Evolutionary conservation across 2,797 vertebrate species (phyloP).

Genomic region (Chaetophractus vellerosus): DNA sequence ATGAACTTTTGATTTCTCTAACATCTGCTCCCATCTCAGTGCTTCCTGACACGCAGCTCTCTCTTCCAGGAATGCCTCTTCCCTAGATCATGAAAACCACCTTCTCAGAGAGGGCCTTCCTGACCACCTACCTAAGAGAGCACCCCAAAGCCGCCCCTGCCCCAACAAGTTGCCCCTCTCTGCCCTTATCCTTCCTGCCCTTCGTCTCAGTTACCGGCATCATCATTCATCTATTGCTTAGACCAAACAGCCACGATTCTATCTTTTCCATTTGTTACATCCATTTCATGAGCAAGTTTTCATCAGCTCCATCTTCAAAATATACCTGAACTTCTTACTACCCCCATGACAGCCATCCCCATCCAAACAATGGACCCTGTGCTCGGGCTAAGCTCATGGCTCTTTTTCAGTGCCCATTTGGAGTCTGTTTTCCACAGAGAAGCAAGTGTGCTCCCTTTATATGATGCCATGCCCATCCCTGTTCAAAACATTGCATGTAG

Average conservation of each 20-base stretch:
- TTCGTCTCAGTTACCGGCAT: background rate
- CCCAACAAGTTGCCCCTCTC: background rate
- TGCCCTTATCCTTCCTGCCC: background rate
- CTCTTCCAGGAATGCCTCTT: background rate
- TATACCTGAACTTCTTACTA: background rate
- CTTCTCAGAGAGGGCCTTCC: background rate
- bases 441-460: constrained; percentile 11
- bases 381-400: background rate
- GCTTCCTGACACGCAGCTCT: background rate
- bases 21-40: background rate
- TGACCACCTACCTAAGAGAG: background rate
- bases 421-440: background rate
- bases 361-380: constrained; percentile 46
- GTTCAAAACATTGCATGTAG: background rate
- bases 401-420: background rate
- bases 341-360: background rate
- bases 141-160: no score
- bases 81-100: background rate
- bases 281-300: background rate
- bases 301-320: constrained; percentile 49
- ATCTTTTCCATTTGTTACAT: background rate
- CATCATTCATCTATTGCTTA: background rate
- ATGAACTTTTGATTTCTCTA: constrained; percentile 8
- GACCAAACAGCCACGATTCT: background rate
- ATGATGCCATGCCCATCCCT: background rate